Conservation (phyloP, 2,113 vertebrate genomes). For the Pica pica region DNA sequence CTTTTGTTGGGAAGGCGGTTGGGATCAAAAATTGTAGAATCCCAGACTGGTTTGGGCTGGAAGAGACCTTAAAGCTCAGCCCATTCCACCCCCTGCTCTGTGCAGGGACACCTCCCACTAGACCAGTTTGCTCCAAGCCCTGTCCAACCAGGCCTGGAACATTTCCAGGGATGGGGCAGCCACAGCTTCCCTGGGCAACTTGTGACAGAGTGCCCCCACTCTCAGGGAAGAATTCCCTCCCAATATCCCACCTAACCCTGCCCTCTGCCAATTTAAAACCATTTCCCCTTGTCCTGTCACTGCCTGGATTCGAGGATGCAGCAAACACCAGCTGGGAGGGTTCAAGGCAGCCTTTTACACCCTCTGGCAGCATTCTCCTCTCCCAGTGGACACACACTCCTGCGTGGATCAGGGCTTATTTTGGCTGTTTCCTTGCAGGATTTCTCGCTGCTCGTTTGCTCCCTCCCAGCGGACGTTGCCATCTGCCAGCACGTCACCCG, state of each 20-base stretch:
- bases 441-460: slow-evolving; percentile 38
- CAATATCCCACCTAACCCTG: not conserved
- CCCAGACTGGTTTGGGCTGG: not conserved
- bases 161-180: not conserved
- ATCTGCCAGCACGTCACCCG: slow-evolving; percentile 69
- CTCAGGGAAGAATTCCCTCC: not conserved
- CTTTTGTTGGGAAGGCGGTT: not conserved
- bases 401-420: not conserved
- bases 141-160: not conserved
- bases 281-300: not conserved
- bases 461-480: slow-evolving; percentile 53
- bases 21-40: not conserved
- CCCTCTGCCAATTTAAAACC: too few relatives aligned
- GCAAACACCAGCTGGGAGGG: not conserved
- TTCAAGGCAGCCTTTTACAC: not conserved
- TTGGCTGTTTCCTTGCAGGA: not conserved
- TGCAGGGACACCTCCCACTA: not conserved
- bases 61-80: not conserved
- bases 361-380: accelerated
- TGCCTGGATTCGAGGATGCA: accelerated
- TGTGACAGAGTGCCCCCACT: not conserved
- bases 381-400: not conserved
- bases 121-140: not conserved
- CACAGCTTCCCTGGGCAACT: not conserved
- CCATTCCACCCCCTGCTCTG: not conserved